A percentile compares a stretch with the other conserved stretches of the same genome.
These are phyloP conservation scores for Chlamydotis undulata DNA, from an alignment of 2,113 vertebrate genomes.

Conservation along the genomic window DNA sequence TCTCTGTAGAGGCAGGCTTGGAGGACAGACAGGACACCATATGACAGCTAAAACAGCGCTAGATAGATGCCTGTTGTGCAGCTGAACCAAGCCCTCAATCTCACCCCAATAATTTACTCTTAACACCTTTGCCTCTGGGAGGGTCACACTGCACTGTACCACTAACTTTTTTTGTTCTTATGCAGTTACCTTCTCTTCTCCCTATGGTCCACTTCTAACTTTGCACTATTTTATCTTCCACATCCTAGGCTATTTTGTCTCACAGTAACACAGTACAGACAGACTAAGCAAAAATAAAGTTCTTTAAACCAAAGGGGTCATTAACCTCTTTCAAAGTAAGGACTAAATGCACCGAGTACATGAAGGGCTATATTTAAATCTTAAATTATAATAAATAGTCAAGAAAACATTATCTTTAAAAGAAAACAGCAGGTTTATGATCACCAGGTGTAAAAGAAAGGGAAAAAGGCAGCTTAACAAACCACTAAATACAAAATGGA, in stretches of 20 bases:
- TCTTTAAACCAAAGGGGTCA: slow-evolving; percentile 25
- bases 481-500: slow-evolving; percentile 32
- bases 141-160: background rate
- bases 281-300: slow-evolving; percentile 45
- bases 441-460: background rate
- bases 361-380: slow-evolving; percentile 45
- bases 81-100: background rate
- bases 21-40: background rate
- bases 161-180: background rate
- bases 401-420: slow-evolving; percentile 50
- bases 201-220: background rate
- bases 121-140: background rate
- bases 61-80: background rate
- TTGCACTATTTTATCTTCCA: background rate
- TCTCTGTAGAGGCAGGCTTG: background rate
- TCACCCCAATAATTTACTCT: background rate
- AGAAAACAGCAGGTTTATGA: slow-evolving; percentile 36
- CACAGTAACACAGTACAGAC: background rate
- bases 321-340: slow-evolving; percentile 41
- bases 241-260: background rate
- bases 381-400: slow-evolving; percentile 51
- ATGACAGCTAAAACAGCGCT: background rate
- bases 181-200: background rate
- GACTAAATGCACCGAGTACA: slow-evolving; percentile 21
- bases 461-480: background rate